phyloP scores from a whole-genome alignment of 2,113 vertebrate genomes.

The Paedocypris sp. region DNA sequence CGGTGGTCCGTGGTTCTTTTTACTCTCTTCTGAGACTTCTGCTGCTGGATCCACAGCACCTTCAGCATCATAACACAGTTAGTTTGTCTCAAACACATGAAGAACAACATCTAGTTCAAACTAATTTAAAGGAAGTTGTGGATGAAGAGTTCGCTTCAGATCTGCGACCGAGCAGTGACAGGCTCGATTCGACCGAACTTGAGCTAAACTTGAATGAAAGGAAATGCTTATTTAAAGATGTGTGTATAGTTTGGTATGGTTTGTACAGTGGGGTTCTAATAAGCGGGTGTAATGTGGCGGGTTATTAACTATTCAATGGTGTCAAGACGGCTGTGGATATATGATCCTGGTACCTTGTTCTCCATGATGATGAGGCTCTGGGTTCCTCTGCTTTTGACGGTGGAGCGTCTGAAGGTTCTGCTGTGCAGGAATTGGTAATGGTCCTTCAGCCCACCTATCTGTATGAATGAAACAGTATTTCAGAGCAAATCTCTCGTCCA shows the following conservation, averaged over 20 bases:
- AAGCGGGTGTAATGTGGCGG: constrained; percentile 30
- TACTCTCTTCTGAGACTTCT: constrained; percentile 73
- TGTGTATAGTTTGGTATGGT: background rate
- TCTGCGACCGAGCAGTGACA: too few species aligned
- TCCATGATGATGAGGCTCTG: constrained; percentile 81
- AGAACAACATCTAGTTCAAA: too few species aligned
- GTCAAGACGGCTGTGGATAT: constrained; percentile 34
- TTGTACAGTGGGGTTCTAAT: constrained; percentile 6
- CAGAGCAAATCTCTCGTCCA: background rate
- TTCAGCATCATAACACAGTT: constrained; percentile 43
- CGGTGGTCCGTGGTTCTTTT: constrained; percentile 64
- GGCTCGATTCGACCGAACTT: too few species aligned
- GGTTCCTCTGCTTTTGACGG: constrained; percentile 68
- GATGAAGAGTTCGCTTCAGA: too few species aligned
- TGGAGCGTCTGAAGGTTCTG: constrained; percentile 73
- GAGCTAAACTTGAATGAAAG: too few species aligned
- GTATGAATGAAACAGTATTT: constrained; percentile 35
- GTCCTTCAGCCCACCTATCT: constrained; percentile 80
- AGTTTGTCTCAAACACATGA: too few species aligned
- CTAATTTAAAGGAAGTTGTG: too few species aligned
- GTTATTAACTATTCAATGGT: constrained; percentile 54
- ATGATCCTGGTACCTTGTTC: constrained; percentile 79
- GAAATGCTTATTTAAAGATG: background rate
- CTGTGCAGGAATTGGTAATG: constrained; percentile 85
- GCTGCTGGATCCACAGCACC: constrained; percentile 95